Base-by-base conservation (phyloP, 2,113 vertebrate species). In the Polyodon spathula region DNA sequence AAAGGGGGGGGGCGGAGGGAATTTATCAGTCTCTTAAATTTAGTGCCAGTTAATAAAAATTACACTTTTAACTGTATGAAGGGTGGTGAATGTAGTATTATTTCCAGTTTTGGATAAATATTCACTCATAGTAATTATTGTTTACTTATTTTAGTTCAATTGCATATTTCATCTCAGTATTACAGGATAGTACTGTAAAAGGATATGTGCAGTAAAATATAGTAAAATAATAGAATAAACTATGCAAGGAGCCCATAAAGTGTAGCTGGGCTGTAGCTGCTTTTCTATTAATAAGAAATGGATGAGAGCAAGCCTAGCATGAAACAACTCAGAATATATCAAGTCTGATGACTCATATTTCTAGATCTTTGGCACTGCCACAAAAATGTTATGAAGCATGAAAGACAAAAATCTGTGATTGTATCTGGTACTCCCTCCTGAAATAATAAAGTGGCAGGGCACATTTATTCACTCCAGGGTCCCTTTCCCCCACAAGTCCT, bases 271-370 rank as follows among this genome's bases (percentile, higher is more conserved):
- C 12, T 6, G 48, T 4, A 0, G 11, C 12, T 5, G 48, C 9
- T 3, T 27, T 27, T 27, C 27, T 27, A 27, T n/a, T n/a, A 50
- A 12, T 6, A 11, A 50, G 48, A n/a, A 50, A 50, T 50, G 12
- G 48, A n/a, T 12, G 12, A 50, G 15, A 10, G 8, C 48, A 50
- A 50, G 12, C 48, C 27, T 27, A 27, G 27, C 27, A 27, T 4
- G 48, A n/a, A 50, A 50, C 12, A n/a, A n/a, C 48, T 50, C 48
- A 6, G 48, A 12, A 50, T 50, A 50, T 50, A 50, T 50, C 48
- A 50, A 10, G 15, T 50, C 15, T 50, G 12, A 50, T 50, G 2
- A 50, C 48, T 50, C 8, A 50, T 14, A n/a, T n/a, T 50, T 50
- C 48, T 50, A n/a, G 48, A n/a, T 50, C 1, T 50, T 50, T 50